Percentiles rank a stretch among this genome's conserved stretches.
Conservation (phyloP, 2,888 invertebrate genomes). For the Oscheius sp. region DNA sequence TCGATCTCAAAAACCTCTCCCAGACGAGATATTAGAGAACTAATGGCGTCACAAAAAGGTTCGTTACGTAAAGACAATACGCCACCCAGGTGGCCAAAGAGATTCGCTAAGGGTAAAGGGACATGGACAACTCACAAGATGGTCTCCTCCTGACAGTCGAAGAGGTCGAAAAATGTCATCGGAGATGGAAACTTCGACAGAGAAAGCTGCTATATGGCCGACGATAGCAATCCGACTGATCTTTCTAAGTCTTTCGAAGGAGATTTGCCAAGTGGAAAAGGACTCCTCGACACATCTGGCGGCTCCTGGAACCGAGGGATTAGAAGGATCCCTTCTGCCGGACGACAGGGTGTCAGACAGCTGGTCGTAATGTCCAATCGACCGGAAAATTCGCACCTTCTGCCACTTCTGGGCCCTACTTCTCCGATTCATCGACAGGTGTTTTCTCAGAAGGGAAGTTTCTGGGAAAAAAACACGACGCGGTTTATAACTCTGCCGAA, state of each 20-base stretch:
- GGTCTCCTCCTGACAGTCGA: slow-evolving; percentile 52
- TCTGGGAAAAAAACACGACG: no score
- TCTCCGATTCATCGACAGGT: no score
- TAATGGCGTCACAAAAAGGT: no score
- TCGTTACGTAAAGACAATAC: no score
- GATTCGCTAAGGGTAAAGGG: no score
- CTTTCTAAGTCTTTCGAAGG: slow-evolving; percentile 13
- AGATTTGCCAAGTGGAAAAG: slow-evolving; percentile 19
- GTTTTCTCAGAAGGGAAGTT: no score
- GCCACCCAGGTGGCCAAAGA: no score
- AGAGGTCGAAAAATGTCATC: slow-evolving; percentile 51
- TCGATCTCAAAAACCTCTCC: background rate
- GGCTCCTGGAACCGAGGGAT: background rate
- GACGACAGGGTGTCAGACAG: slow-evolving; percentile 5
- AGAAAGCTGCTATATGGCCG: slow-evolving; percentile 62
- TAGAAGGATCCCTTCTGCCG: background rate
- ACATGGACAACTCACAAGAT: slow-evolving; percentile 46
- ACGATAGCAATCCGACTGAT: slow-evolving; percentile 57
- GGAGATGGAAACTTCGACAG: slow-evolving; percentile 52
- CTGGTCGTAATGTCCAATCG: slow-evolving; percentile 16
- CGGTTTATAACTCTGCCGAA: background rate
- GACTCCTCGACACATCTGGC: slow-evolving; percentile 21
- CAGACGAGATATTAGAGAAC: background rate
- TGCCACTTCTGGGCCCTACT: background rate
- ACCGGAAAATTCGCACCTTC: slow-evolving; percentile 20